phyloP scores from a whole-genome alignment of 64 coral and sea anemone species.

The Montipora foliosa region DNA sequence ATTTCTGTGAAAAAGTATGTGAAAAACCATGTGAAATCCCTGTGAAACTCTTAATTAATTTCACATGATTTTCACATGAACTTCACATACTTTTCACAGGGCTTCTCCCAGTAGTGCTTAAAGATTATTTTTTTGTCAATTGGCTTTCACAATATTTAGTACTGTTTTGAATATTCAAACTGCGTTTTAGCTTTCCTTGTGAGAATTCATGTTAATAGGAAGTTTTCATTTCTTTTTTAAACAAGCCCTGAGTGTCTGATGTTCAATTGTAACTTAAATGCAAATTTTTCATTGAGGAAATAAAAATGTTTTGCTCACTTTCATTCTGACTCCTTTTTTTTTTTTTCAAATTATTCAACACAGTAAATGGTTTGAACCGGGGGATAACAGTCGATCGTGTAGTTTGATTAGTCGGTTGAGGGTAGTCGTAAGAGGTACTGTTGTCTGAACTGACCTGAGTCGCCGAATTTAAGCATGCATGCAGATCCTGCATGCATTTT shows the following conservation, averaged over 20 bases:
- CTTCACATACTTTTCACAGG: too few species aligned
- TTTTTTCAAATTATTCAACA: background rate
- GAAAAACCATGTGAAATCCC: too few species aligned
- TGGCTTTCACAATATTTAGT: background rate
- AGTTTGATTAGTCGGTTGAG: background rate
- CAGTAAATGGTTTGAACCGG: background rate
- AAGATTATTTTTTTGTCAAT: background rate
- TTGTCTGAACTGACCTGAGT: too few species aligned
- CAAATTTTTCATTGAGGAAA: constrained; percentile 6
- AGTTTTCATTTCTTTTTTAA: background rate
- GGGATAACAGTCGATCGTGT: background rate
- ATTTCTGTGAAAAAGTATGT: too few species aligned
- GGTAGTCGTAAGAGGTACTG: too few species aligned
- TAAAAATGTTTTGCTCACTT: background rate
- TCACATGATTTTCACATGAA: too few species aligned
- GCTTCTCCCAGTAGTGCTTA: background rate
- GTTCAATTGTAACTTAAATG: background rate
- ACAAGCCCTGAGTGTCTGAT: background rate
- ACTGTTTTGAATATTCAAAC: background rate
- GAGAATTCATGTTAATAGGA: background rate
- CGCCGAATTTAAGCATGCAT: constrained; percentile 2
- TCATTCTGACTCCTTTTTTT: background rate
- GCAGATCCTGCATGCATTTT: background rate
- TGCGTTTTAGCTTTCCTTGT: background rate
- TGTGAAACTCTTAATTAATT: too few species aligned